phyloP scores from a whole-genome alignment of 2,113 vertebrate species.

The Lamprotornis superbus region DNA sequence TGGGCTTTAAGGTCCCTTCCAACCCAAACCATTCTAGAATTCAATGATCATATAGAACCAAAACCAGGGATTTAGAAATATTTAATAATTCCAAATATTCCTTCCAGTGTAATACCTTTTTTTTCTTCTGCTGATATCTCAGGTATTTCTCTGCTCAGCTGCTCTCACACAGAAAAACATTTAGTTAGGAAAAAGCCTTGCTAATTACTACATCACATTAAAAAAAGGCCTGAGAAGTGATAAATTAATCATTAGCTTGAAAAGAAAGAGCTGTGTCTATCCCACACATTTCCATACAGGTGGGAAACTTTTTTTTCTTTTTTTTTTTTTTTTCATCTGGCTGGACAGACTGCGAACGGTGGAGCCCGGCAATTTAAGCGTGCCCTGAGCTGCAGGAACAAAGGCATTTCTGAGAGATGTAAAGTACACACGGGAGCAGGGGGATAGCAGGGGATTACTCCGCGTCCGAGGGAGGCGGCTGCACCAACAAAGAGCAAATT shows the following conservation, averaged over 20 bases:
- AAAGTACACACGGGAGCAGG: background rate
- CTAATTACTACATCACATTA: background rate
- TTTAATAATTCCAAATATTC: background rate
- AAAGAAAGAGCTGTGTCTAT: background rate
- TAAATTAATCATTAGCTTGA: background rate
- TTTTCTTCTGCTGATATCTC: background rate
- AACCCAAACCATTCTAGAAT: background rate
- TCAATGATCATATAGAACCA: background rate
- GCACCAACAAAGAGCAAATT: slow-evolving; percentile 40
- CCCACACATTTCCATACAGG: background rate
- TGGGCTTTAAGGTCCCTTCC: background rate
- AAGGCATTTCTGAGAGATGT: background rate
- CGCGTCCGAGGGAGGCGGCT: background rate
- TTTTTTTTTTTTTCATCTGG: background rate
- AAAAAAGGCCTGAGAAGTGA: background rate
- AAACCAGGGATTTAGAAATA: rapidly evolving
- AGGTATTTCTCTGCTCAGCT: background rate
- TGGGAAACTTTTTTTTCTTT: background rate
- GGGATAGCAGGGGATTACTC: background rate
- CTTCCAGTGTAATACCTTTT: background rate
- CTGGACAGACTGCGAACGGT: background rate
- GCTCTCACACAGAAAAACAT: background rate
- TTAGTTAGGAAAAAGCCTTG: background rate
- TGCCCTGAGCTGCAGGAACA: background rate
- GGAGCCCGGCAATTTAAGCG: background rate